Conservation (phyloP, 2,113 vertebrate species). For the Alaudala cheleensis region DNA sequence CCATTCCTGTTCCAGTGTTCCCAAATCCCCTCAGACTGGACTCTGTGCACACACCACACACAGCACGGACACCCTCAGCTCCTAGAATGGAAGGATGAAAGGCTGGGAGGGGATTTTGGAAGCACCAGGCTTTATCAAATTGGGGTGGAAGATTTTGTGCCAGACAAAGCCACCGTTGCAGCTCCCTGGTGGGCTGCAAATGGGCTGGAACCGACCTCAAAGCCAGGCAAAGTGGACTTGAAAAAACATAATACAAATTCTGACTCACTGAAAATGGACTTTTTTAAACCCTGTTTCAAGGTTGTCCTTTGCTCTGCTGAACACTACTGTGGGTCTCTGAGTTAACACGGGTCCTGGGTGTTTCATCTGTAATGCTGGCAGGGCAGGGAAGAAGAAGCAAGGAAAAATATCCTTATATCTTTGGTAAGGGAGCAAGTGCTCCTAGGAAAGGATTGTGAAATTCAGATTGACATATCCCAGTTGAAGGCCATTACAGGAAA, state of each 20-base stretch:
- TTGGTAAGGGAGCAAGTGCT: not conserved
- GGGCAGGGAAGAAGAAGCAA: not conserved
- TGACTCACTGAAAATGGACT: not conserved
- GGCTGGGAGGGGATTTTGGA: not conserved
- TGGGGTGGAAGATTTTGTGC: not conserved
- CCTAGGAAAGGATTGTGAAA: not conserved
- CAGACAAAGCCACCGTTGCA: not conserved
- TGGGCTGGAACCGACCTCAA: not conserved
- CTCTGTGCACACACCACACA: not conserved
- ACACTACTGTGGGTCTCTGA: not conserved
- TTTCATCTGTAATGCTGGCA: accelerated
- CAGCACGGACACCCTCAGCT: not conserved
- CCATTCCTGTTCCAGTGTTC: not conserved
- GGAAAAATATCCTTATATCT: not conserved
- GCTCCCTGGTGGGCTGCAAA: not conserved
- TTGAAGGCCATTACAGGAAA: not conserved
- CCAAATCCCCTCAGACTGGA: not conserved
- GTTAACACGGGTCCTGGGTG: accelerated
- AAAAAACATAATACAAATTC: not conserved
- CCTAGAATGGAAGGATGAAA: not conserved
- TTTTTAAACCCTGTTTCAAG: not conserved
- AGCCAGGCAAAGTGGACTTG: not conserved
- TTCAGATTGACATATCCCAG: not conserved
- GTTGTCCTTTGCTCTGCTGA: not conserved
- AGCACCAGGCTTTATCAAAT: not conserved